A percentile compares a stretch with the other conserved stretches of the same genome.
phyloP scores from a whole-genome alignment of 2,797 vertebrate species.

The Oreochromis grahami region DNA sequence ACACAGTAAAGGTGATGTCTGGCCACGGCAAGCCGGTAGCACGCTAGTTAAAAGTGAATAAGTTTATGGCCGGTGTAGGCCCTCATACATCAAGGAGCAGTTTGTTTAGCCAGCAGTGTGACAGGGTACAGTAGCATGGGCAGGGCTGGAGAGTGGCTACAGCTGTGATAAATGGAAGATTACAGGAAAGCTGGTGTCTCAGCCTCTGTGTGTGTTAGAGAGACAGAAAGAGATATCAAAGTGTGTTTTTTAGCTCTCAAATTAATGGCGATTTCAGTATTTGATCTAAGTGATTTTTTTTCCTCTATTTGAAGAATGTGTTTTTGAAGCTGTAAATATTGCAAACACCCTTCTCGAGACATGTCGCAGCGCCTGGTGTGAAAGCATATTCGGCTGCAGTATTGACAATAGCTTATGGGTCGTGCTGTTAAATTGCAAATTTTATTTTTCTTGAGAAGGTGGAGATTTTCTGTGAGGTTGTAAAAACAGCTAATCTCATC shows the following conservation, averaged over 20 bases:
- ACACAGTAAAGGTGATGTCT: conserved; percentile 54
- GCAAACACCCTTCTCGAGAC: conserved; percentile 24
- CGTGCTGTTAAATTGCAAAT: conserved; percentile 4
- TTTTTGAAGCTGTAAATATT: conserved; percentile 66
- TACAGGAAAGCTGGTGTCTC: conserved; percentile 63
- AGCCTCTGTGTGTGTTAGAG: conserved; percentile 4
- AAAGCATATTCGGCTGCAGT: conserved; percentile 28
- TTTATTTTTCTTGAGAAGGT: neutral
- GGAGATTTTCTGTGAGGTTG: neutral
- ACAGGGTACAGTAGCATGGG: conserved; percentile 75
- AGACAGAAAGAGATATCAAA: conserved; percentile 49
- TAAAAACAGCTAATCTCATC: neutral
- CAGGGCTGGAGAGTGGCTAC: conserved; percentile 65
- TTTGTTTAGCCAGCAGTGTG: conserved; percentile 87
- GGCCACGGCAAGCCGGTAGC: conserved; percentile 74
- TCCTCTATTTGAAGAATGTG: conserved; percentile 51
- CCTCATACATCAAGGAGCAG: conserved; percentile 85
- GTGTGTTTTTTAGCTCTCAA: conserved; percentile 56
- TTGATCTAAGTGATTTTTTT: conserved; percentile 42
- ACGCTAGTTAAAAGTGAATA: conserved; percentile 88
- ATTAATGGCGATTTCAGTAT: conserved; percentile 64
- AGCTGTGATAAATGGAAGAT: conserved; percentile 81
- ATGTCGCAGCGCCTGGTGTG: conserved; percentile 6
- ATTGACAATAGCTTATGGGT: conserved; percentile 25
- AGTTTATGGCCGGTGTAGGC: conserved; percentile 85